phyloP scores from a whole-genome alignment of 2,888 invertebrate genomes.

The Noctua pronuba region DNA sequence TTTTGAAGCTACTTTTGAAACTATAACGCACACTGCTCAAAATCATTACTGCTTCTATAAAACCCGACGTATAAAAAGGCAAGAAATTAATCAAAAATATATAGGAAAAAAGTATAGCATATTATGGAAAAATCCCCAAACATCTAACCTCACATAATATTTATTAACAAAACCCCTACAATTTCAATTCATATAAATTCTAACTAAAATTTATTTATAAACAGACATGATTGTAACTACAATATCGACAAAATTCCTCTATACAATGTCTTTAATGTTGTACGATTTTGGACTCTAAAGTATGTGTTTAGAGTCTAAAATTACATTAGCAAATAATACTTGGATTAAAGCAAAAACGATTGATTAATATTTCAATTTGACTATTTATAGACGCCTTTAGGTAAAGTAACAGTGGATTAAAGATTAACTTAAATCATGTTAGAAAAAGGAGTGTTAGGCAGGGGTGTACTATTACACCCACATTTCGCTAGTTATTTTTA shows the following conservation, averaged over 20 bases:
- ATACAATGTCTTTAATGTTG: constrained; percentile 45
- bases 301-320: constrained; percentile 24
- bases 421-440: not conserved
- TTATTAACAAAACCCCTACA: constrained; percentile 54
- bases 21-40: not conserved
- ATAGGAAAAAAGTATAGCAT: constrained; percentile 17
- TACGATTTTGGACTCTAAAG: constrained; percentile 43
- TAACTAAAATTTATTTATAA: constrained; percentile 62
- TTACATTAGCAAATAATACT: constrained; percentile 58
- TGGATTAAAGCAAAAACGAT: constrained; percentile 37
- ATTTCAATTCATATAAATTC: constrained; percentile 54
- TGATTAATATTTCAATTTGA: constrained; percentile 11
- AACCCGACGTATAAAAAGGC: constrained; percentile 19
- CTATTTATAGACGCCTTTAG: constrained; percentile 8
- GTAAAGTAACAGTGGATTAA: constrained; percentile 35
- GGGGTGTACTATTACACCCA: not conserved
- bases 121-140: constrained; percentile 6
- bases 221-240: constrained; percentile 55
- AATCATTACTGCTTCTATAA: not conserved
- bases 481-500: not conserved
- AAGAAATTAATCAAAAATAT: constrained; percentile 27
- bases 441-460: not conserved
- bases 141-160: constrained; percentile 7
- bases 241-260: constrained; percentile 42
- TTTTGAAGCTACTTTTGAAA: not conserved